Evolutionary conservation across 2,113 vertebrate species (phyloP).

Genomic region (Caranx melampygus): DNA sequence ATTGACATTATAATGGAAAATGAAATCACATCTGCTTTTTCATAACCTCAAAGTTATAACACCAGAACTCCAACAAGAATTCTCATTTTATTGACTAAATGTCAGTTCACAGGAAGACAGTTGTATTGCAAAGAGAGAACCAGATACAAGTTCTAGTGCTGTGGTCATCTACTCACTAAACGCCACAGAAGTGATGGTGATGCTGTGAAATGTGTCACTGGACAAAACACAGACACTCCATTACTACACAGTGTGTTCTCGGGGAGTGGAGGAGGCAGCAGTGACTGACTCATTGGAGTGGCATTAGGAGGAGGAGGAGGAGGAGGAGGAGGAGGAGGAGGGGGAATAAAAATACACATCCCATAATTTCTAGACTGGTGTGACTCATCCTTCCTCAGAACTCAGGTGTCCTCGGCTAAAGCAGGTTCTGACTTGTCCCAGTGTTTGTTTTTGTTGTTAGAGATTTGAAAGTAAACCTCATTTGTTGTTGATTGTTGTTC

Average conservation of each 20-base stretch:
- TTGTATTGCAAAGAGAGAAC: constrained; percentile 84
- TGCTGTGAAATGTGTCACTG: constrained; percentile 65
- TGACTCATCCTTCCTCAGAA: constrained; percentile 17
- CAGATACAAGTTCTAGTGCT: constrained; percentile 71
- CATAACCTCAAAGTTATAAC: neutral
- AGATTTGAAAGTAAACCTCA: no score
- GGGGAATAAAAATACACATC: neutral
- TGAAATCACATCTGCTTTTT: neutral
- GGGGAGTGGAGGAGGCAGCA: constrained; percentile 31
- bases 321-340: no score
- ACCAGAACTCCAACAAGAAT: constrained; percentile 52
- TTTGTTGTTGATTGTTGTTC: no score
- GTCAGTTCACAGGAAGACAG: constrained; percentile 85
- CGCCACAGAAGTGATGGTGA: constrained; percentile 59
- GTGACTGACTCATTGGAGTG: constrained; percentile 27
- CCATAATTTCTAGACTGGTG: neutral
- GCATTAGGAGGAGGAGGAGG: neutral
- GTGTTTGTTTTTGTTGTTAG: no score
- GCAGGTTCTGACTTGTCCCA: neutral
- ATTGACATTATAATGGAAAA: no score
- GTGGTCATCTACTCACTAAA: constrained; percentile 75
- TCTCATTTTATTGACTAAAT: constrained; percentile 82
- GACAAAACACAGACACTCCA: constrained; percentile 62
- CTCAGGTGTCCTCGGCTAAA: constrained; percentile 7
- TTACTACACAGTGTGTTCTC: constrained; percentile 60